Percentiles rank a stretch among this genome's conserved stretches.
These are phyloP conservation scores for Anolis sagrei DNA, from an alignment of 2,113 vertebrate species.

Conservation along the genomic window DNA sequence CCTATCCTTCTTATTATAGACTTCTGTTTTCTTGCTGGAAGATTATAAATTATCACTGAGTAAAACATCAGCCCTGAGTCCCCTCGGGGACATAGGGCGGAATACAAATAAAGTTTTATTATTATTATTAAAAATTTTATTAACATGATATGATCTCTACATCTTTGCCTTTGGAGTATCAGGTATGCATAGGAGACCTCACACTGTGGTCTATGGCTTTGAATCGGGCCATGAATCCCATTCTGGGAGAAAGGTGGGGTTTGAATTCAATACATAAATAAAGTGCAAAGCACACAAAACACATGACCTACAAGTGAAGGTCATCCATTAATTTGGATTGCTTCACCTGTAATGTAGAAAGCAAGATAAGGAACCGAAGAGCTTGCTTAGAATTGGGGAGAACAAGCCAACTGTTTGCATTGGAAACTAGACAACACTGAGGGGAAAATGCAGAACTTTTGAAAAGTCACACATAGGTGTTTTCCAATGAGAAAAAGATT, in stretches of 20 bases:
- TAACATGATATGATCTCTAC: background rate
- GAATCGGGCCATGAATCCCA: background rate
- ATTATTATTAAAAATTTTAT: no score
- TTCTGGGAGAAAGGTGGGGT: no score
- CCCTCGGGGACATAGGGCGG: no score
- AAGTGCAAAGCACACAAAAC: background rate
- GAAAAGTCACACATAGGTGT: background rate
- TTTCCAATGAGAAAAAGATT: background rate
- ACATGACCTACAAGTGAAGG: background rate
- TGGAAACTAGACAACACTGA: background rate
- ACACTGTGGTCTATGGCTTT: background rate
- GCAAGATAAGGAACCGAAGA: constrained; percentile 15
- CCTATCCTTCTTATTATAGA: background rate
- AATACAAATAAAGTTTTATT: no score
- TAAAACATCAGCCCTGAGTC: no score
- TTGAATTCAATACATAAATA: no score
- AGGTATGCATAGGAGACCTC: background rate
- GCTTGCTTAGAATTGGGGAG: background rate
- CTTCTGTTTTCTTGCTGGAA: constrained; percentile 1
- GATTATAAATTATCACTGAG: background rate
- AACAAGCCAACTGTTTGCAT: background rate
- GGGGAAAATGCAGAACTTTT: background rate
- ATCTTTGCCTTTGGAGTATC: background rate
- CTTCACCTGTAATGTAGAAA: background rate
- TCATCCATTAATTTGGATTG: background rate